Evolutionary conservation across 2,797 vertebrate species (phyloP).

Genomic region (Lacerta bilineata): DNA sequence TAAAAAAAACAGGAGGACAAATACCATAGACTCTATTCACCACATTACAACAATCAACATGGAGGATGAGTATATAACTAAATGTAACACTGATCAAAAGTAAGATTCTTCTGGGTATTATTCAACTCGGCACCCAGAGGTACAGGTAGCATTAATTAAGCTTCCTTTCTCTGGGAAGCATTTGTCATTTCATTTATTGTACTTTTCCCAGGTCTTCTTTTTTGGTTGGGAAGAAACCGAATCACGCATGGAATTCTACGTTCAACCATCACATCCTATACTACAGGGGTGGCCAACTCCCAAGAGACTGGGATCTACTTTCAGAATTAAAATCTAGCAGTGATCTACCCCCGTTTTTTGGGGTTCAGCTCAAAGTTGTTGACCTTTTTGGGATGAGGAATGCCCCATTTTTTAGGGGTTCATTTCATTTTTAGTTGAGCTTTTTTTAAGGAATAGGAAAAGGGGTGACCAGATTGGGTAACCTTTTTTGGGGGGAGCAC

Average conservation of each 20-base stretch:
- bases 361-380: too few species aligned
- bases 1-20: not conserved
- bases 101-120: not conserved
- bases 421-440: too few species aligned
- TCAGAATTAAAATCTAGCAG: too few species aligned
- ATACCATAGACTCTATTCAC: not conserved
- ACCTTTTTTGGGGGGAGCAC: too few species aligned
- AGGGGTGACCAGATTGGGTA: too few species aligned
- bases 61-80: not conserved
- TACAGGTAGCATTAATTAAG: not conserved
- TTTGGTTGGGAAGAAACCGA: not conserved
- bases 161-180: not conserved
- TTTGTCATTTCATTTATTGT: not conserved
- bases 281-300: too few species aligned
- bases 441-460: too few species aligned
- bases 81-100: not conserved
- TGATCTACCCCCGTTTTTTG: too few species aligned
- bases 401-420: too few species aligned
- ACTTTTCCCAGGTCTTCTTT: not conserved
- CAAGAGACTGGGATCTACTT: too few species aligned
- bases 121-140: not conserved
- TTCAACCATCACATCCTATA: not conserved
- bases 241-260: not conserved
- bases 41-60: not conserved
- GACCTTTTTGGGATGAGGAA: too few species aligned